Conservation (phyloP, 2,888 invertebrate species). For the Drosophila flavopinicola region DNA sequence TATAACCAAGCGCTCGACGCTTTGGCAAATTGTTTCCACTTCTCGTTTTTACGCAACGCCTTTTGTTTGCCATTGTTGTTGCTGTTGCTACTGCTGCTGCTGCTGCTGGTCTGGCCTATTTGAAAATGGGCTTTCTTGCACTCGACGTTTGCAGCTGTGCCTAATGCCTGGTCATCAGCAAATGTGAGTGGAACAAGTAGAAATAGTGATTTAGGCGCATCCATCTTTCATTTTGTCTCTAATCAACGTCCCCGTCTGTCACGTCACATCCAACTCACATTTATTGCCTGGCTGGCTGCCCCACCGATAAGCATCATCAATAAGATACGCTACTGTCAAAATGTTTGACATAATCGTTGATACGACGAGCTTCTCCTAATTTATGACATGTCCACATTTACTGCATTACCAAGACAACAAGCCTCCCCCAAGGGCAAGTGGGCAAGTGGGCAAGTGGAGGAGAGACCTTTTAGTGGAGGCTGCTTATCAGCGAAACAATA, state of each 20-base stretch:
- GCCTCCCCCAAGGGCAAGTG: constrained; percentile 14
- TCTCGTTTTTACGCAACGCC: constrained; percentile 59
- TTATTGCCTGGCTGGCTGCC: constrained; percentile 24
- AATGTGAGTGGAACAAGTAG: constrained; percentile 10
- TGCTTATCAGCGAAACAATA: constrained; percentile 60
- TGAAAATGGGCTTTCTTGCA: constrained; percentile 47
- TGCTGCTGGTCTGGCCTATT: constrained; percentile 49
- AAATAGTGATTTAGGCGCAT: constrained; percentile 36
- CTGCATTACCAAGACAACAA: constrained; percentile 41
- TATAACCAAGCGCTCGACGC: constrained; percentile 73
- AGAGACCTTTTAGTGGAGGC: constrained; percentile 22
- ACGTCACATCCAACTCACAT: constrained; percentile 54
- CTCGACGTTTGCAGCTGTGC: constrained; percentile 31
- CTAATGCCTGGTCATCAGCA: constrained; percentile 39
- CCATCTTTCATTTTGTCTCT: constrained; percentile 27
- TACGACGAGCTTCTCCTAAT: constrained; percentile 62
- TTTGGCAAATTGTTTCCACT: constrained; percentile 78
- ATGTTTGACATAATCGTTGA: constrained; percentile 71
- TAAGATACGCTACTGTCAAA: constrained; percentile 61
- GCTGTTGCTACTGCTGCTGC: not conserved
- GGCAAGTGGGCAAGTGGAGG: not conserved
- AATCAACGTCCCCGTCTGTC: constrained; percentile 49
- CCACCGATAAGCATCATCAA: constrained; percentile 60
- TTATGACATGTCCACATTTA: constrained; percentile 72
- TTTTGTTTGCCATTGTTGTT: constrained; percentile 42